Percentiles rank a stretch among this genome's conserved stretches.
Evolutionary conservation across 2,797 vertebrate species (phyloP).

Genomic region (Salarias fasciatus): DNA sequence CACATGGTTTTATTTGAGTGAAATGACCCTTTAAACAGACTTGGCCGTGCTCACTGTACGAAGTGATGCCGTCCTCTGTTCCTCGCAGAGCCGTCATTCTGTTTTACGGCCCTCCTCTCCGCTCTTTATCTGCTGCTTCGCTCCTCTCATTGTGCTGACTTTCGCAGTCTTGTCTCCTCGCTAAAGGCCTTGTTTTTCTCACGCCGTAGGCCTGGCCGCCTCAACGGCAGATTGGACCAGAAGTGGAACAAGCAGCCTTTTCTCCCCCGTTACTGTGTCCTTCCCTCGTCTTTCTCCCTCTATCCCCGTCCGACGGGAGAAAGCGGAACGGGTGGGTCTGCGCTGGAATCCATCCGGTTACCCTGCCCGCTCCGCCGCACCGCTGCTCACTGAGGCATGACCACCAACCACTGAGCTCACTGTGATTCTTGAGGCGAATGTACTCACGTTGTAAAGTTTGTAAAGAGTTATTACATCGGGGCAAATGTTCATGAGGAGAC

Average conservation of each 20-base stretch:
- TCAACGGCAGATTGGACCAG: constrained; percentile 57
- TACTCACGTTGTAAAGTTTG: too few relatives aligned
- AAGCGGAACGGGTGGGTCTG: constrained; percentile 55
- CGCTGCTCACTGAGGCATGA: constrained; percentile 39
- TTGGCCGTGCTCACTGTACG: not conserved
- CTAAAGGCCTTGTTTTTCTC: constrained; percentile 72
- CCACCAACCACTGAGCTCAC: constrained; percentile 34
- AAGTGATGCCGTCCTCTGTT: constrained; percentile 6
- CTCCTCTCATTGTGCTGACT: constrained; percentile 49
- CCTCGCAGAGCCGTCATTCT: constrained; percentile 8
- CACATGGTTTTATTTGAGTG: not conserved
- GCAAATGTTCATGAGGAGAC: too few relatives aligned
- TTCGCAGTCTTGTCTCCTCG: constrained; percentile 44
- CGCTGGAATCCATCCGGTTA: constrained; percentile 49
- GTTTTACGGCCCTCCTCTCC: constrained; percentile 8
- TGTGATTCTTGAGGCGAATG: constrained; percentile 10
- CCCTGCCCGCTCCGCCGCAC: constrained; percentile 42
- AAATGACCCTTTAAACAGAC: not conserved
- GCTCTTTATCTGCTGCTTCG: not conserved
- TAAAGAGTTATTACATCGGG: too few relatives aligned
- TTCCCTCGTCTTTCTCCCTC: constrained; percentile 1
- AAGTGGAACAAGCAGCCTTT: constrained; percentile 62
- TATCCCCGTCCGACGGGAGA: constrained; percentile 14
- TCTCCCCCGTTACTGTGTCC: constrained; percentile 21
- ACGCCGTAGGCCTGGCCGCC: constrained; percentile 45